Percentiles rank a stretch among this genome's conserved stretches.
Conservation (phyloP, 1,140 invertebrate genomes). For the Augochlora pura region DNA sequence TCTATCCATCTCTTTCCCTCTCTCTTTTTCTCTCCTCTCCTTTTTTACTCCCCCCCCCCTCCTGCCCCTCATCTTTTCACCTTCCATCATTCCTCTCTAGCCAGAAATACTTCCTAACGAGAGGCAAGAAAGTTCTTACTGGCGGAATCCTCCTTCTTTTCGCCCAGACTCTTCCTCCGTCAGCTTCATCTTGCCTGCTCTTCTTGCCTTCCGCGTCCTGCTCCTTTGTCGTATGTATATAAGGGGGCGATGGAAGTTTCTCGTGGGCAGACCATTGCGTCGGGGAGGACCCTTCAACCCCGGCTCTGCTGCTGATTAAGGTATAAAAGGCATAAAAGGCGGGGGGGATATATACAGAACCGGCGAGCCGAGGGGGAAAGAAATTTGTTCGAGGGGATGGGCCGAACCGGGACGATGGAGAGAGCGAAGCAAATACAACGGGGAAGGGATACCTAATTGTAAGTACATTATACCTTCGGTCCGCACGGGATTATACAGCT, state of each 20-base stretch:
- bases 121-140: conserved; percentile 55
- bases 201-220: conserved; percentile 24
- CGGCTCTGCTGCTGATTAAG: conserved; percentile 58
- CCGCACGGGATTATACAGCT: conserved; percentile 62
- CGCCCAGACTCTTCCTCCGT: neutral
- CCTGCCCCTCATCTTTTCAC: conserved; percentile 3
- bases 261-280: conserved; percentile 54
- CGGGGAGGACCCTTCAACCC: conserved; percentile 56
- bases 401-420: neutral
- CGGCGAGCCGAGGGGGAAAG: conserved; percentile 22
- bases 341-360: conserved; percentile 38
- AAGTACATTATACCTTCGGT: conserved; percentile 65
- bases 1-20: neutral
- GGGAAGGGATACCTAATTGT: conserved; percentile 62
- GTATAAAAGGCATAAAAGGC: conserved; percentile 64
- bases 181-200: neutral
- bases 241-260: conserved; percentile 46
- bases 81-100: neutral
- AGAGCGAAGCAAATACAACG: conserved; percentile 53
- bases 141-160: conserved; percentile 37
- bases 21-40: neutral
- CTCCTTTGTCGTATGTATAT: conserved; percentile 41
- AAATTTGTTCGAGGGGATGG: conserved; percentile 53
- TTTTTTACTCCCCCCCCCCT: neutral
- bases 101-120: conserved; percentile 46